These are phyloP conservation scores for Euphydryas editha DNA, from an alignment of 2,888 invertebrate genomes.

Conservation along the genomic window DNA sequence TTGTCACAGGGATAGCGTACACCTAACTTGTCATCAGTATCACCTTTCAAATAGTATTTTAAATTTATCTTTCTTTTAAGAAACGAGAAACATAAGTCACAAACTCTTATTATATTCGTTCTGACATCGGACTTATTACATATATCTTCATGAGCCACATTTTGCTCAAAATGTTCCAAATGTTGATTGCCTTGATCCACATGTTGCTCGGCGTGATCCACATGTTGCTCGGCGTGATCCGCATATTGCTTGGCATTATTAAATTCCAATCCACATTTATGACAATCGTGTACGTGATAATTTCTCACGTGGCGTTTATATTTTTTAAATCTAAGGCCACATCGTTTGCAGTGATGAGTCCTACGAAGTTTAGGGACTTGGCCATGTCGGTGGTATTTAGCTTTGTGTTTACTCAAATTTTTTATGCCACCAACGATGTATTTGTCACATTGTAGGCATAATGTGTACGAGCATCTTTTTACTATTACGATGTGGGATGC, in stretches of 20 bases:
- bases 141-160: not conserved
- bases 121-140: not conserved
- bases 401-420: constrained; percentile 27
- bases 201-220: not conserved
- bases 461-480: constrained; percentile 7
- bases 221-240: not conserved
- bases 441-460: constrained; percentile 42
- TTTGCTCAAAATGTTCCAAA: not conserved
- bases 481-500: constrained; percentile 32
- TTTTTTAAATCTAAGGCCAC: constrained; percentile 33
- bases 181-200: not conserved
- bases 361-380: constrained; percentile 4
- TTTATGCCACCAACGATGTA: constrained; percentile 33
- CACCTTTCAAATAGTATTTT: constrained; percentile 21
- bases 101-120: constrained; percentile 25
- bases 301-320: constrained; percentile 34
- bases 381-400: constrained; percentile 9
- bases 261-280: constrained; percentile 12
- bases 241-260: not conserved
- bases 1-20: constrained; percentile 26
- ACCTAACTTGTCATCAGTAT: constrained; percentile 15
- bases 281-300: constrained; percentile 31
- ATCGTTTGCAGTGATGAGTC: constrained; percentile 27
- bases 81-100: constrained; percentile 33
- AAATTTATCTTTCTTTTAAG: constrained; percentile 12